Conservation (phyloP, 2,113 vertebrate genomes). For the Myotis lucifugus region DNA sequence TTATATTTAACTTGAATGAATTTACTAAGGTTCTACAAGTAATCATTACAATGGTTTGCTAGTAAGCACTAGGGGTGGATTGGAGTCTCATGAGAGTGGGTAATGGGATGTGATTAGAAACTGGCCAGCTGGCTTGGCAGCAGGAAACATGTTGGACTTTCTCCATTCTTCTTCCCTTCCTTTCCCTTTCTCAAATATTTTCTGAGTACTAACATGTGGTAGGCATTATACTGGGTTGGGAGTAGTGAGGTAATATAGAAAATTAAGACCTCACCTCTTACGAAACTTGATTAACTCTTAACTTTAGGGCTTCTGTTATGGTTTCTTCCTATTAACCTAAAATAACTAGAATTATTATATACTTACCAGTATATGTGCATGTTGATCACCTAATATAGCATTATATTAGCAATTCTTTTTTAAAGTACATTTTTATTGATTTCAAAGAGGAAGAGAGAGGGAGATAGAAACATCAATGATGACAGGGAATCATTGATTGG, state of each 20-base stretch:
- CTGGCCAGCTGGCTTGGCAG: background rate
- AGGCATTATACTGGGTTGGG: background rate
- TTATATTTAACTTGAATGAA: background rate
- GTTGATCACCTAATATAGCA: background rate
- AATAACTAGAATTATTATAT: background rate
- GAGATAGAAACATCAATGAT: too few species aligned
- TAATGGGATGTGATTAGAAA: background rate
- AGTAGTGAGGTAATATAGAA: background rate
- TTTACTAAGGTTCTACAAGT: background rate
- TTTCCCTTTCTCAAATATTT: background rate
- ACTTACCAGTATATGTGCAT: background rate
- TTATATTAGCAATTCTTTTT: too few species aligned
- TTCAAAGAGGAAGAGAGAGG: too few species aligned
- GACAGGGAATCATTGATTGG: too few species aligned
- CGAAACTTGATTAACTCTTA: constrained; percentile 20
- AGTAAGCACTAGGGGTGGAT: background rate
- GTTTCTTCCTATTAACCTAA: constrained; percentile 1
- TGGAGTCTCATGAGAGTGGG: background rate
- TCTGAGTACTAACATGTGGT: background rate
- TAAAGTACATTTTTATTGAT: too few species aligned
- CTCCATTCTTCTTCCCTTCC: background rate
- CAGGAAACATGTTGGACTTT: background rate
- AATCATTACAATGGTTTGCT: background rate
- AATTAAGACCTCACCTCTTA: background rate
- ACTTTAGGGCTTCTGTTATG: background rate